These are phyloP conservation scores for Apamea epomidion DNA, from an alignment of 2,888 invertebrate species.

Conservation along the genomic window DNA sequence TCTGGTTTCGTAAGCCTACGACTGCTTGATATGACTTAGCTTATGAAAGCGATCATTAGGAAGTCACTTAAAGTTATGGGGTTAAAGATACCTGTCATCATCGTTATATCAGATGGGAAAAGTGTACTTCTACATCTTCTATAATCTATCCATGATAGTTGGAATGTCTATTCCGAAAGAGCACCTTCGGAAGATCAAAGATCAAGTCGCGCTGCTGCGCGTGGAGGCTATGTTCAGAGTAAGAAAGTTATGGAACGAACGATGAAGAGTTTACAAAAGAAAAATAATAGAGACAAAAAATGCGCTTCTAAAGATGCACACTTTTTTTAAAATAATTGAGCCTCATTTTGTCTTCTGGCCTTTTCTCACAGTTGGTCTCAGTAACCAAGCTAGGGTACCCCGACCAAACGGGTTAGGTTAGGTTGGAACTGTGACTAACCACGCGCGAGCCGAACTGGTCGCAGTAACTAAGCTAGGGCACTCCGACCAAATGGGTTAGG, in stretches of 20 bases:
- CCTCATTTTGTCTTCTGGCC: too few relatives aligned
- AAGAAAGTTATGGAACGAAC: neutral
- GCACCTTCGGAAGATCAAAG: too few relatives aligned
- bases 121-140: slow-evolving; percentile 8
- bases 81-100: slow-evolving; percentile 37
- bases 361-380: neutral
- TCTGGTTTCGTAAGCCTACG: slow-evolving; percentile 18
- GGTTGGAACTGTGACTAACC: too few relatives aligned
- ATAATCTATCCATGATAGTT: slow-evolving; percentile 1
- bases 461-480: neutral
- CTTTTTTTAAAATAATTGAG: too few relatives aligned
- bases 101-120: slow-evolving; percentile 36
- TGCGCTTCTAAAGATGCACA: too few relatives aligned
- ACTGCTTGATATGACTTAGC: slow-evolving; percentile 1
- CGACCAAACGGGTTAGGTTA: too few relatives aligned
- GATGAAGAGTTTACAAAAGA: neutral
- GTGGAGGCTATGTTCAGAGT: neutral
- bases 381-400: too few relatives aligned
- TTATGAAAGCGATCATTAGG: slow-evolving; percentile 40
- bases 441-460: neutral
- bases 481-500: neutral
- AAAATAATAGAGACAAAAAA: neutral
- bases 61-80: slow-evolving; percentile 29
- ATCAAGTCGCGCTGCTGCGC: too few relatives aligned
- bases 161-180: slow-evolving; percentile 1